Evolutionary conservation across 64 coral and sea anemone genomes (phyloP).

Genomic region (Pocillopora damicornis): DNA sequence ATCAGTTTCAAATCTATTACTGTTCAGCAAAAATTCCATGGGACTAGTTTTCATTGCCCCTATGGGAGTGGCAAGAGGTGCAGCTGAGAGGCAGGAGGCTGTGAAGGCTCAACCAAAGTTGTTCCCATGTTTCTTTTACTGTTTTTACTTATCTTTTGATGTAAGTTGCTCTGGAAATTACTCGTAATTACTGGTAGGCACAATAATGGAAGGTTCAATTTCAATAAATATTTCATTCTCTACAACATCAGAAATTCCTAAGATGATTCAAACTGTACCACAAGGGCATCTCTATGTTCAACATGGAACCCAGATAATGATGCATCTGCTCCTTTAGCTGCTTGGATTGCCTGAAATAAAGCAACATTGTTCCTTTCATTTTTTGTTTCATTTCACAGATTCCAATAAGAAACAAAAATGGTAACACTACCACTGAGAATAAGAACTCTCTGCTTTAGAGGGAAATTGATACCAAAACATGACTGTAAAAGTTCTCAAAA

Average conservation of each 20-base stretch:
- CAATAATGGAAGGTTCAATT: neutral
- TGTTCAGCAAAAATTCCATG: neutral
- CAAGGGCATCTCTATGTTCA: conserved; percentile 72
- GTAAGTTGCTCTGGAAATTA: neutral
- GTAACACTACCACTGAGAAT: no score
- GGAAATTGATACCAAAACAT: no score
- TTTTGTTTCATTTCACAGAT: no score
- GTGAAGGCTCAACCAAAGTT: neutral
- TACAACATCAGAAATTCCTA: conserved; percentile 20
- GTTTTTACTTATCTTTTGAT: neutral
- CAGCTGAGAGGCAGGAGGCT: neutral
- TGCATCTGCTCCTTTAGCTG: conserved; percentile 65
- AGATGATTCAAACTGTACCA: conserved; percentile 89
- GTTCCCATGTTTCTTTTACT: neutral
- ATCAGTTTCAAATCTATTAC: neutral
- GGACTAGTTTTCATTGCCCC: neutral
- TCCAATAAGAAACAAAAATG: no score
- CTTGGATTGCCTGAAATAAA: conserved; percentile 52
- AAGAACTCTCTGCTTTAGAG: no score
- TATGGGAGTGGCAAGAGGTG: neutral
- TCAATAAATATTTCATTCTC: conserved; percentile 45
- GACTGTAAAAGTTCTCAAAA: no score
- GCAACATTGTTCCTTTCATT: neutral
- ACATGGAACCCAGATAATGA: conserved; percentile 81
- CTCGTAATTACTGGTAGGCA: neutral